These are phyloP conservation scores for Rotaria macrura DNA, from an alignment of 2,888 invertebrate genomes.

Conservation along the genomic window DNA sequence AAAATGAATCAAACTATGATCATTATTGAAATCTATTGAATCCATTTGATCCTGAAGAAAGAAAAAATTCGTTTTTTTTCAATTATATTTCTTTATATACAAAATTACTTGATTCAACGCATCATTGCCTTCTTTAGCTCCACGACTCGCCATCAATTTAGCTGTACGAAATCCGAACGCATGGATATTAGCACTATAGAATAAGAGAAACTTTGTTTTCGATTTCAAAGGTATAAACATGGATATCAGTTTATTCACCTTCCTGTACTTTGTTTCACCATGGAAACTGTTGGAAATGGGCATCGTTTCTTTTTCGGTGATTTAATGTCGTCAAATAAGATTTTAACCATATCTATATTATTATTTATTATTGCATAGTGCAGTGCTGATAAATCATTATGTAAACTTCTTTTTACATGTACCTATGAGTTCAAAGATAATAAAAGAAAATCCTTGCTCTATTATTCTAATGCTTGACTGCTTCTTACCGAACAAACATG, in stretches of 20 bases:
- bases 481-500: constrained; percentile 39
- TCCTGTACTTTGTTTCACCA: neutral
- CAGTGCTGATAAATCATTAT: constrained; percentile 18
- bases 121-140: constrained; percentile 53
- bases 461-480: neutral
- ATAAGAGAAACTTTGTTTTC: no score
- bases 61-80: constrained; percentile 18
- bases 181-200: neutral
- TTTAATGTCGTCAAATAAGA: constrained; percentile 28
- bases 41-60: neutral
- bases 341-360: constrained; percentile 18
- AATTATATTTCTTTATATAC: neutral
- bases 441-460: neutral
- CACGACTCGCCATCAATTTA: constrained; percentile 39
- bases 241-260: neutral
- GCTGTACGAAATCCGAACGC: neutral
- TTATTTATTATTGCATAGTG: constrained; percentile 22
- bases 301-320: constrained; percentile 10
- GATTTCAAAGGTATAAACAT: no score
- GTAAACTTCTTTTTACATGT: constrained; percentile 14
- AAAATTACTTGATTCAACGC: constrained; percentile 50
- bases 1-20: neutral
- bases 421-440: neutral
- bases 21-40: neutral
- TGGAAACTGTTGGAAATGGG: neutral